Conservation (phyloP, 2,113 vertebrate species). For the Colossoma macropomum region DNA sequence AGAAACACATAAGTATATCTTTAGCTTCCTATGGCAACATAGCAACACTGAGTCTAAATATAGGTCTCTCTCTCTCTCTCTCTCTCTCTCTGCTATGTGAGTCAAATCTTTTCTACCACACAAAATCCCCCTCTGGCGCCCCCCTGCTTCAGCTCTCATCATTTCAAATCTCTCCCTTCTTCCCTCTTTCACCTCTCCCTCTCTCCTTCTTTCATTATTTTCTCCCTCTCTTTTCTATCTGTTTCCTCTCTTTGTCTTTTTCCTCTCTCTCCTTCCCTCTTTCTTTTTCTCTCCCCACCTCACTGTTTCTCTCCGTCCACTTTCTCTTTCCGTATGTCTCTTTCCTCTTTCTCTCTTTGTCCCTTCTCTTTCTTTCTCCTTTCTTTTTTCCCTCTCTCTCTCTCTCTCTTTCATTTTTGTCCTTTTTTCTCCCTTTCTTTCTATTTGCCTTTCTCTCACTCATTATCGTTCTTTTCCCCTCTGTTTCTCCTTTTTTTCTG, state of each 20-base stretch:
- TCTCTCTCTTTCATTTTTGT: neutral
- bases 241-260: neutral
- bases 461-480: no score
- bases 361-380: no score
- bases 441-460: no score
- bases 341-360: neutral
- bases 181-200: neutral
- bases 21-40: conserved; percentile 29
- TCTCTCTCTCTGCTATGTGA: conserved; percentile 1
- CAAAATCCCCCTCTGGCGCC: neutral
- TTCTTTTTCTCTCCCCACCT: neutral
- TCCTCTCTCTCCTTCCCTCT: neutral
- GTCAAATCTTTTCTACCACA: conserved; percentile 4
- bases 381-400: no score
- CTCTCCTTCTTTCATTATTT: neutral
- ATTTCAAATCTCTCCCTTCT: neutral
- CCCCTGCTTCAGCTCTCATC: neutral
- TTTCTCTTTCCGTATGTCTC: neutral
- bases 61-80: conserved; percentile 11
- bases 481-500: no score
- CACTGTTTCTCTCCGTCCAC: no score
- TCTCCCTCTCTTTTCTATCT: neutral
- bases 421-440: no score
- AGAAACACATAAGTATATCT: neutral
- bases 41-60: conserved; percentile 38